A percentile compares a stretch with the other conserved stretches of the same genome.
phyloP scores from a whole-genome alignment of 2,113 vertebrate species.

The Ibidorhyncha struthersii region DNA sequence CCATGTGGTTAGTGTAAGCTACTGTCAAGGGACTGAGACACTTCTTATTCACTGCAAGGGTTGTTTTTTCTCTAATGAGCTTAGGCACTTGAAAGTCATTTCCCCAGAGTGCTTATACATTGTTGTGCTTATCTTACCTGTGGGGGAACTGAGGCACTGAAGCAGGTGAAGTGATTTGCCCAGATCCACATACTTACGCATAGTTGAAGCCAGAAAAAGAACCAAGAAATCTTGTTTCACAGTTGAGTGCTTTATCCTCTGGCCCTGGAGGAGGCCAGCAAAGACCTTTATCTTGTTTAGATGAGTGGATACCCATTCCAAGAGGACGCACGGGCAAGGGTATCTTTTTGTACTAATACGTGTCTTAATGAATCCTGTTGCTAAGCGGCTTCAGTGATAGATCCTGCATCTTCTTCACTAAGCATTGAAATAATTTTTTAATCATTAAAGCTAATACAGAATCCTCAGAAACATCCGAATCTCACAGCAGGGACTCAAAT shows the following conservation, averaged over 20 bases:
- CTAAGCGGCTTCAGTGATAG: conserved; percentile 31
- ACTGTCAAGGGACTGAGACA: background rate
- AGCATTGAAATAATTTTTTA: conserved; percentile 61
- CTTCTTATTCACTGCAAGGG: background rate
- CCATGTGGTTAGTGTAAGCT: background rate
- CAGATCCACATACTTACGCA: background rate
- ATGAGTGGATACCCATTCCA: conserved; percentile 25
- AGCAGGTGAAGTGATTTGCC: conserved; percentile 44
- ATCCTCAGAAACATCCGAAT: conserved; percentile 46
- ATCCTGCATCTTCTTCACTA: conserved; percentile 38
- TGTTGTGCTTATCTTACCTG: conserved; percentile 42
- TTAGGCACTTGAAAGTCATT: conserved; percentile 29
- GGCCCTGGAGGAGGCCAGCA: background rate
- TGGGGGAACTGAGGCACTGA: conserved; percentile 38
- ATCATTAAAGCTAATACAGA: conserved; percentile 60
- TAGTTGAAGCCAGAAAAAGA: conserved; percentile 26
- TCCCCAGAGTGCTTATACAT: conserved; percentile 5
- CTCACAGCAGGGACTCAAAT: conserved; percentile 56
- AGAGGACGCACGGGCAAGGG: background rate
- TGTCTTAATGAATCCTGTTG: conserved; percentile 50
- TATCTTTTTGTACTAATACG: conserved; percentile 15
- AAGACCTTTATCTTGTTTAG: conserved; percentile 57
- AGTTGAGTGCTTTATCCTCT: conserved; percentile 49
- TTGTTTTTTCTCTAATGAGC: conserved; percentile 11
- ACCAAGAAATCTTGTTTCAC: conserved; percentile 49